Evolutionary conservation across 1,140 invertebrate genomes (phyloP), one percentile per base, ranked within the genome.

Genomic region (Nebria ingens): DNA sequence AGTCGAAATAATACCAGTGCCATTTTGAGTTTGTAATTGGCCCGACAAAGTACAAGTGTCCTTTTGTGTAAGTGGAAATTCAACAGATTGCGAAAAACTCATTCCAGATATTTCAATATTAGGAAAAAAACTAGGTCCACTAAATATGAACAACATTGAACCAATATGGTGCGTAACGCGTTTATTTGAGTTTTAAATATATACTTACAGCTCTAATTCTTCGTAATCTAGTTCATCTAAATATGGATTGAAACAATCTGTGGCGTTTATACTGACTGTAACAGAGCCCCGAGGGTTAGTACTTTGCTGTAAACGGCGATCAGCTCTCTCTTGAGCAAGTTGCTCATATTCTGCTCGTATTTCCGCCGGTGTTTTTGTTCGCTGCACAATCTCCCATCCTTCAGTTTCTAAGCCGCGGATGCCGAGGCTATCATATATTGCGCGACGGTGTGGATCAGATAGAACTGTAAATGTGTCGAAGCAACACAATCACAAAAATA

Each of bases 281-380:
- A 97, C 80, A 54, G 82, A 85, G 13, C 92, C 91, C 63, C 85
- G 86, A 1, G 94, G 93, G 76, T 97, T 95, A 0, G 93, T 95
- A 56, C 85, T 79, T 63, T 91, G 86, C 60, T 93, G 84, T 17
- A 97, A 73, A 50, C 83, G 78, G 59, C 88, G 77, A 66, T 97
- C 91, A 62, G 94, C 91, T 62, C 83, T 72, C 65, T 91, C 87
- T 59, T 75, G 68, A 6, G 85, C 82, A 19, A 93, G 73, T 62
- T 88, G 79, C 72, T 97, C 91, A 78, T 93, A 96, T 73, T 97
- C 93, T 62, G 95, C 93, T 56, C 92, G 76, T 51, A 98, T 97
- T 76, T 97, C 93, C 60, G 87, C 81, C 9, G 93, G 91, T 2
- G 93, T 94, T 74, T 89, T 87, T 4, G 88, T 92, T 19, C 91